A percentile compares a stretch with the other conserved stretches of the same genome.
Conservation (phyloP, 1,140 invertebrate genomes). For the Brachionus rubens region DNA sequence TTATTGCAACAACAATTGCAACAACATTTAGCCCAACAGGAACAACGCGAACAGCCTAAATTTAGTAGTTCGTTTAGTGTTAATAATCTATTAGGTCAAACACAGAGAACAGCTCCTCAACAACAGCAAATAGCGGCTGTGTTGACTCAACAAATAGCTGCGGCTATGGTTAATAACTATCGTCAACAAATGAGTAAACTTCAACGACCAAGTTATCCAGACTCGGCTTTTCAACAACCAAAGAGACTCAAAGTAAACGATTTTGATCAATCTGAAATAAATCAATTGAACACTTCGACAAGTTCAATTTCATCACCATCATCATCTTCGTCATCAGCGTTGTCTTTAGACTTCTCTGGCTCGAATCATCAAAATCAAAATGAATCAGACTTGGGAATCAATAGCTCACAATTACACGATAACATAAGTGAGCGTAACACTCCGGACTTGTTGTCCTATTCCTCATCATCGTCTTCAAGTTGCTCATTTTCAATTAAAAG, state of each 20-base stretch:
- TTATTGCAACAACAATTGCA: slow-evolving; percentile 8
- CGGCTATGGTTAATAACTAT: slow-evolving; percentile 5
- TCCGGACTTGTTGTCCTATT: not conserved
- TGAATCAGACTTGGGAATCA: not conserved
- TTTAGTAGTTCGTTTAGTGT: slow-evolving; percentile 22
- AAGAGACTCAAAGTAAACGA: not conserved
- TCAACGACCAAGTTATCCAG: not conserved
- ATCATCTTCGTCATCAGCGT: not conserved
- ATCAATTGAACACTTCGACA: slow-evolving; percentile 2
- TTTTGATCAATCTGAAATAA: not conserved
- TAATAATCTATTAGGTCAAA: not conserved
- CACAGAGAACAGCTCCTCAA: not conserved
- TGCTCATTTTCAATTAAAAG: slow-evolving; percentile 9
- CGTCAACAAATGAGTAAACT: not conserved
- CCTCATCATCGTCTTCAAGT: slow-evolving; percentile 1
- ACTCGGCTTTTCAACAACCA: not conserved
- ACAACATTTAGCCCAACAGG: not conserved
- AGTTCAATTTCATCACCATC: slow-evolving; percentile 3
- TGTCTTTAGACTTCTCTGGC: not conserved
- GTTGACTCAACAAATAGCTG: not conserved
- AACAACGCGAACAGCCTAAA: not conserved
- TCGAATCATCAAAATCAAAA: not conserved
- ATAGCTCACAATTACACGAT: not conserved
- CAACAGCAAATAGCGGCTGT: not conserved
- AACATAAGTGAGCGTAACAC: not conserved